phyloP scores from a whole-genome alignment of 2,113 vertebrate genomes.

The Gasterosteus aculeatus region DNA sequence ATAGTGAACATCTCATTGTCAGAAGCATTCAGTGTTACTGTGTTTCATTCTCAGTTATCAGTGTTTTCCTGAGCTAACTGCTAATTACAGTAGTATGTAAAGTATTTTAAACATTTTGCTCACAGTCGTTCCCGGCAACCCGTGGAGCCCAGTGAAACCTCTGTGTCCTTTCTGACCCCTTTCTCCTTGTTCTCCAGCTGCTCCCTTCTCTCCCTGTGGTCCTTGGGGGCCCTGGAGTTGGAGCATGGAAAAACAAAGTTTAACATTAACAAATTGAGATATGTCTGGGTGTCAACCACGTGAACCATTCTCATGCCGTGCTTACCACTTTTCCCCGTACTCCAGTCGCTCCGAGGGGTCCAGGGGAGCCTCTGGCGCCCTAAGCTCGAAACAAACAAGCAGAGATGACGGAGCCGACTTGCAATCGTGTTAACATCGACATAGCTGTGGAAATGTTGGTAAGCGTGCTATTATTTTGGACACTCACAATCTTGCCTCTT shows the following conservation, averaged over 20 bases:
- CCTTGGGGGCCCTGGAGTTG: constrained; percentile 93
- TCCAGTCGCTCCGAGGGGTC: constrained; percentile 82
- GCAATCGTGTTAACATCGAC: background rate
- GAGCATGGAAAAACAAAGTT: background rate
- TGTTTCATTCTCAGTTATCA: background rate
- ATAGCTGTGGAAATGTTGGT: background rate
- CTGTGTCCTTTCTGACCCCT: constrained; percentile 96
- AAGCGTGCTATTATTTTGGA: background rate
- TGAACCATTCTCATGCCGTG: constrained; percentile 19
- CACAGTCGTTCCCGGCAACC: constrained; percentile 91
- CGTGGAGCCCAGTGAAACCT: constrained; percentile 95
- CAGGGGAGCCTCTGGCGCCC: constrained; percentile 89
- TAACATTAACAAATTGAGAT: background rate
- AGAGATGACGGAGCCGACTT: background rate
- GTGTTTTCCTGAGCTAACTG: background rate
- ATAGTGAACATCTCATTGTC: background rate
- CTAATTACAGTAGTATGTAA: background rate
- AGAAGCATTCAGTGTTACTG: background rate
- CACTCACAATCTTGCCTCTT: constrained; percentile 89
- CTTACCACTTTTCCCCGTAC: constrained; percentile 90
- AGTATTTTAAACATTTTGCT: constrained; percentile 62
- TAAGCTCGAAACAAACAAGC: constrained; percentile 58
- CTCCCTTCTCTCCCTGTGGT: constrained; percentile 94
- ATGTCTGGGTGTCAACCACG: background rate
- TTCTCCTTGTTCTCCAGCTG: constrained; percentile 88